These are phyloP conservation scores for Macroglossus sobrinus DNA, from an alignment of 2,113 vertebrate genomes.

Conservation along the genomic window DNA sequence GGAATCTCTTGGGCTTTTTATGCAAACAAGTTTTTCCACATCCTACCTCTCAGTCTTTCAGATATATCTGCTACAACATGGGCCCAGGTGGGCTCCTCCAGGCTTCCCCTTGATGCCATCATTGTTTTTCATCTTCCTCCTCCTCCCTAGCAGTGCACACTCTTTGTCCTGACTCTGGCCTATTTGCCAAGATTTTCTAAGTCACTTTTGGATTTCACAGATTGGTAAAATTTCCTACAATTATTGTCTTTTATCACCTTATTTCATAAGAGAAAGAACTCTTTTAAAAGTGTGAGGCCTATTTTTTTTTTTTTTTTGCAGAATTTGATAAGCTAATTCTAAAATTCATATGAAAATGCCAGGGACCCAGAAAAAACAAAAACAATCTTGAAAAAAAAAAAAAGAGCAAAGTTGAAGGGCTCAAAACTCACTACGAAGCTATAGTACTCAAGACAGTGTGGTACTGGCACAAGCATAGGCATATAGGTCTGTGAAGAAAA, in stretches of 20 bases:
- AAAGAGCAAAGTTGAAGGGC: not conserved
- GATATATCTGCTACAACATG: not conserved
- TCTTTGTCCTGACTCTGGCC: not conserved
- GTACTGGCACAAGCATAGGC: not conserved
- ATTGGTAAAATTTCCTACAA: not conserved
- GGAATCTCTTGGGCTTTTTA: not conserved
- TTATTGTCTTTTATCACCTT: not conserved
- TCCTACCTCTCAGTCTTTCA: not conserved
- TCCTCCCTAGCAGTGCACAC: not conserved
- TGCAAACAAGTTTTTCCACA: not conserved
- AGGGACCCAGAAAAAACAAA: not conserved
- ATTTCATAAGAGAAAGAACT: not conserved
- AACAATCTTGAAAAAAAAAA: not conserved
- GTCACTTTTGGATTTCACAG: not conserved
- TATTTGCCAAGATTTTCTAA: not conserved
- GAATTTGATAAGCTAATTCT: slow-evolving; percentile 5
- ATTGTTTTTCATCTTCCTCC: not conserved
- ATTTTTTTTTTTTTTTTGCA: not conserved
- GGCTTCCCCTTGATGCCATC: not conserved
- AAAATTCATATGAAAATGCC: not conserved
- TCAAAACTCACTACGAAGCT: not conserved
- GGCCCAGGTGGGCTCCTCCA: not conserved
- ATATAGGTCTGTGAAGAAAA: not conserved
- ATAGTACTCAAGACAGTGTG: not conserved
- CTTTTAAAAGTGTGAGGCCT: not conserved